Evolutionary conservation across 2,888 invertebrate genomes (phyloP), one percentile per base, ranked within the genome.

Genomic region (Hermodice carunculata): DNA sequence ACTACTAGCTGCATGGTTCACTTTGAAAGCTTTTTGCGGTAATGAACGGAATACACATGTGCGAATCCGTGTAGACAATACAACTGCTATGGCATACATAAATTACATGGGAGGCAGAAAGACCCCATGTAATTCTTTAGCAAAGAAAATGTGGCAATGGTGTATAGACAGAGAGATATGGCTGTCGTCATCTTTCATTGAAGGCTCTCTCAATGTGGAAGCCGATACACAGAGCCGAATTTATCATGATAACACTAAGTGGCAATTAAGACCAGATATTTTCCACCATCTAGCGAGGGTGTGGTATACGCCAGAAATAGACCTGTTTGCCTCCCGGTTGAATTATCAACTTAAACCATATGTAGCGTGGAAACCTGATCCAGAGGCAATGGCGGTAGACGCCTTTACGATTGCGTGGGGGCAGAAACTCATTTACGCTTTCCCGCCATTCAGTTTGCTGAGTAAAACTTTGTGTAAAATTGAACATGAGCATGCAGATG

Each of bases 341-440:
- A 65, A 65, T 43, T 29, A 19, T 42, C 42, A 65, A 43, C 22
- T 65, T 8, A 11, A 8, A 28, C 42, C n/a, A 29, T 65, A 61
- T 48, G 42, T 28, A 22, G 19, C 54, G 3, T 65, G 46, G 61
- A 46, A 44, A 48, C 54, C 61, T 37, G 61, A 65, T 54, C 54
- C 61, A 46, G 14, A 43, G 14, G 48, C 24, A 19, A n/a, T n/a
- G 14, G 56, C 43, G 29, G 34, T 62, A 24, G 32, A 58, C 58
- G 62, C 62, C 8, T 62, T 62, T 32, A 34, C 62, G 19, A 17
- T 59, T 5, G 19, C n/a, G 3, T 62, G 62, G 54, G 5, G 40
- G 11, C 40, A 37, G 40, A 17, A 11, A 11, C 11, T 37, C 40
- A 37, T 37, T 11, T 37, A 37, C 40, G 40, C 40, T 37, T 37